Evolutionary conservation across 2,888 invertebrate genomes (phyloP).

Genomic region (Noctuana brunneofusca): DNA sequence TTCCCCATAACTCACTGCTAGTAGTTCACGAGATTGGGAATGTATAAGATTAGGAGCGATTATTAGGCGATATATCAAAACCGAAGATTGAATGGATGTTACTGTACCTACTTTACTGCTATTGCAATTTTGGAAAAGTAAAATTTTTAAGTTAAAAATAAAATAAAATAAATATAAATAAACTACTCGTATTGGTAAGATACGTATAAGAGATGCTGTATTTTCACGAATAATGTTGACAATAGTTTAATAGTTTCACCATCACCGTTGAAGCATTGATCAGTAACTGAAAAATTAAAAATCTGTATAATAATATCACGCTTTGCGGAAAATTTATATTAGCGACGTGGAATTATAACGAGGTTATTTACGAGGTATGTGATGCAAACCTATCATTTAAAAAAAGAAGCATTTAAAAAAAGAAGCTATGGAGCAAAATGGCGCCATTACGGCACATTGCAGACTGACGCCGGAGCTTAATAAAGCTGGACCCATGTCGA

Average conservation of each 20-base stretch:
- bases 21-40: conserved; percentile 54
- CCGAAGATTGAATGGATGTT: conserved; percentile 5
- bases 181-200: no score
- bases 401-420: conserved; percentile 24
- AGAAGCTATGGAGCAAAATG: conserved; percentile 38
- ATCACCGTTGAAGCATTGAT: no score
- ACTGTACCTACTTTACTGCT: not conserved
- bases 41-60: conserved; percentile 44
- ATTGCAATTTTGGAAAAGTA: not conserved
- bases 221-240: no score
- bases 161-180: no score
- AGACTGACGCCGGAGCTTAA: conserved; percentile 55
- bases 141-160: not conserved
- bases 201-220: no score
- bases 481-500: conserved; percentile 51
- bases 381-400: conserved; percentile 18
- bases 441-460: conserved; percentile 46
- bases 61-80: conserved; percentile 38
- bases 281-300: no score
- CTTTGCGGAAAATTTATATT: conserved; percentile 3
- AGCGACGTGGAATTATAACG: conserved; percentile 17
- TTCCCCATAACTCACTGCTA: conserved; percentile 65
- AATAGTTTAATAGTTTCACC: no score
- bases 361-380: conserved; percentile 20
- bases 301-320: no score